Evolutionary conservation across 2,113 vertebrate species (phyloP), one percentile per base, ranked within the genome.

Genomic region (Mus pahari): DNA sequence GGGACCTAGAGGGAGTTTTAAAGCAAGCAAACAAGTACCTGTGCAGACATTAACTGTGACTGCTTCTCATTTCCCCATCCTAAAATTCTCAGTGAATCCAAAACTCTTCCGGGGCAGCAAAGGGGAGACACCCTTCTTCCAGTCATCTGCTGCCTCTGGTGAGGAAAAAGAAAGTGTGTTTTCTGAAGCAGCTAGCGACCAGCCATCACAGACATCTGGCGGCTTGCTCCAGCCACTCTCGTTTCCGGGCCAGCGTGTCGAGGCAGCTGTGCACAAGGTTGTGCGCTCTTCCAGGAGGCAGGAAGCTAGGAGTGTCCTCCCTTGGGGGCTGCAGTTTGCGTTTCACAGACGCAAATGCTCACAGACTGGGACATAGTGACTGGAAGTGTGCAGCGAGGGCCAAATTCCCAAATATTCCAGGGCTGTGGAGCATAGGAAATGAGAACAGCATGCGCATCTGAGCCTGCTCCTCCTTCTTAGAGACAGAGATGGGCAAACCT

Each of bases 291-390:
- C 7, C 1, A 70, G 2, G 75, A 89, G 78, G 68, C 90, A 17
- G 92, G 95, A 92, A 97, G 89, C 70, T 24, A 87, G 86, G 78
- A 70, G 89, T 4, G 66, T 91, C 92, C 58, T 42, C 96, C 90
- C 83, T 4, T 0, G 94, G 96, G 94, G 96, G 24, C 66, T 4
- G 12, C 62, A 20, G 91, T 78, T 96, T 95, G 94, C 89, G 77
- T 96, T 28, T 88, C 95, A 95, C 77, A 89, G 96, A 97, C 68
- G 62, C 92, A 95, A 96, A 91, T 45, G 62, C 87, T 97, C 97
- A 78, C 55, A 4, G 94, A 66, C 94, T 97, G 92, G 96, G 95
- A 94, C 89, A 50, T 31, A 24, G 89, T 71, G 62, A 53, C 81
- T 87, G 94, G 93, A 92, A 94, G 95, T 74, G n/a, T 91, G 90